A percentile compares a stretch with the other conserved stretches of the same genome.
These are phyloP conservation scores for Nasalis larvatus DNA, from an alignment of 2,113 vertebrate species.

Conservation along the genomic window DNA sequence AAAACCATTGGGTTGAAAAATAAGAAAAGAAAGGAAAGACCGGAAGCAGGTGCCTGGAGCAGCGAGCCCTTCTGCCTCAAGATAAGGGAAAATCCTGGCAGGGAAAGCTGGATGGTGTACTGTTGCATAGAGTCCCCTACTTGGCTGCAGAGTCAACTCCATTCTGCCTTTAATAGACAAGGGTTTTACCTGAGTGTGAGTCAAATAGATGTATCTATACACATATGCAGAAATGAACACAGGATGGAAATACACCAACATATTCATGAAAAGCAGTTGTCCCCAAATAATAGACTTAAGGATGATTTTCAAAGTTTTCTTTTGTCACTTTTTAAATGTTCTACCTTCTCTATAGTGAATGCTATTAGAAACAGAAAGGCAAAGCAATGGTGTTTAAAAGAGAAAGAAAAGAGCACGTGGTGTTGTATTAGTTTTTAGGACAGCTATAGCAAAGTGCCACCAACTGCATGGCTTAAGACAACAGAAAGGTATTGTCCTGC, in stretches of 20 bases:
- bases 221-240: neutral
- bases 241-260: neutral
- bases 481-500: neutral
- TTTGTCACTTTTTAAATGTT: neutral
- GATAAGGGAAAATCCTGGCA: neutral
- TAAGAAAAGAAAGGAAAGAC: neutral
- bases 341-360: neutral
- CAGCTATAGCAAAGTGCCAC: accelerated
- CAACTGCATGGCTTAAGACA: neutral
- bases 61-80: neutral
- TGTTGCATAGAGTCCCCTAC: neutral
- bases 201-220: neutral
- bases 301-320: neutral
- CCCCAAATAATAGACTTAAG: neutral
- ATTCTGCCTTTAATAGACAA: neutral
- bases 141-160: neutral
- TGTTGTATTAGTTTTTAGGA: neutral
- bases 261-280: neutral
- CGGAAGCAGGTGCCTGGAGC: neutral
- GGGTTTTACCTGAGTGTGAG: accelerated
- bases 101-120: accelerated
- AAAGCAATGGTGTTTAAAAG: neutral
- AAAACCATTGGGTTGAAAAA: neutral
- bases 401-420: neutral
- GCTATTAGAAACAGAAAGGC: neutral